Evolutionary conservation across 1,140 invertebrate species (phyloP).

Genomic region (Zeugodacus cucurbitae): DNA sequence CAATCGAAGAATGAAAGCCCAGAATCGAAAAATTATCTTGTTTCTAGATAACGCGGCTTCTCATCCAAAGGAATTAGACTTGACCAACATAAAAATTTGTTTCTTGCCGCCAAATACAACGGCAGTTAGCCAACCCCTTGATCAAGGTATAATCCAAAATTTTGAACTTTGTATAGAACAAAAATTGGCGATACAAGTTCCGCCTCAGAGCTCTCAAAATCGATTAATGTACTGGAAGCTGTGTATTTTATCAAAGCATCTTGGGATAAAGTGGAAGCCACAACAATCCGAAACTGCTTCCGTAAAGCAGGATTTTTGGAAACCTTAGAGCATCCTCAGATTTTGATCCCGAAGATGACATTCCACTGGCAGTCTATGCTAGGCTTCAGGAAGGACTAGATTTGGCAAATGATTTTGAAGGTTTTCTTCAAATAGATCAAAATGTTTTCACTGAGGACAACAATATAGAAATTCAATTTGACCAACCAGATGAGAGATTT

Average conservation of each 20-base stretch:
- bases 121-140: slow-evolving; percentile 12
- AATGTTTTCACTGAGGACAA: slow-evolving; percentile 29
- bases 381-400: neutral
- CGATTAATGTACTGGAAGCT: slow-evolving; percentile 5
- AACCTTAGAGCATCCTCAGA: neutral
- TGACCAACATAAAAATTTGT: neutral
- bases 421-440: neutral
- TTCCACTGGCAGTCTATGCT: neutral
- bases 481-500: neutral
- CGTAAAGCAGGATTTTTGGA: too few relatives aligned
- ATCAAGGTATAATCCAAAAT: neutral
- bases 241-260: neutral
- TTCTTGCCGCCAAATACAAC: neutral
- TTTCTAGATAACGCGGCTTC: slow-evolving; percentile 7
- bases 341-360: too few relatives aligned
- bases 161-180: neutral
- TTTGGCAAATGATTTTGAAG: neutral
- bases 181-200: neutral
- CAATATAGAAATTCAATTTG: slow-evolving; percentile 24
- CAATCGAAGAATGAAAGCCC: neutral
- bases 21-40: slow-evolving; percentile 4
- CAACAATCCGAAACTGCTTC: too few relatives aligned
- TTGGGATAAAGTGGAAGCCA: slow-evolving; percentile 31
- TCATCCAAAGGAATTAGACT: neutral
- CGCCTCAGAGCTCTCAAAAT: neutral